These are phyloP conservation scores for Halcyon leucocephala DNA, from an alignment of 2,797 vertebrate species.

Conservation along the genomic window DNA sequence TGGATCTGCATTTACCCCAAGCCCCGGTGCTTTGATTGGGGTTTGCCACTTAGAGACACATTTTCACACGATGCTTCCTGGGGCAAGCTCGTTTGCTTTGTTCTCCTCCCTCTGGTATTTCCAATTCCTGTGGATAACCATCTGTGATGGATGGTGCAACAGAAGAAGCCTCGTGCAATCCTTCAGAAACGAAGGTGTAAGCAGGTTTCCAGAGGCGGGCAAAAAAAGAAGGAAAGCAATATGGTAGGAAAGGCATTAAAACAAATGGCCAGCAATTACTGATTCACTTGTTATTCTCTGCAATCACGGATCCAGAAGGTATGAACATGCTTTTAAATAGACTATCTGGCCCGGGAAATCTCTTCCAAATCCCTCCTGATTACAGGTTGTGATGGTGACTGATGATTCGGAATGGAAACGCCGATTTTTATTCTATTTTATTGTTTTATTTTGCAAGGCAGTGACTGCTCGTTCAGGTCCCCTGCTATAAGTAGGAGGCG, in stretches of 20 bases:
- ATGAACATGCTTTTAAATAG: neutral
- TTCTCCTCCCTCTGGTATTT: neutral
- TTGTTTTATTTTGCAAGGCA: neutral
- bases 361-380: neutral
- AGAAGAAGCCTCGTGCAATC: neutral
- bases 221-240: neutral
- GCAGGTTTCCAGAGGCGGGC: neutral
- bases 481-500: neutral
- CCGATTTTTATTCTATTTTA: neutral
- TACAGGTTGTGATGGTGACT: neutral
- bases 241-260: neutral
- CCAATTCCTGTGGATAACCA: neutral
- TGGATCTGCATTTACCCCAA: neutral
- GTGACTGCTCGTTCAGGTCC: neutral
- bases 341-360: neutral
- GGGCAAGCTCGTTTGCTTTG: neutral
- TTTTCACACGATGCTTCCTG: neutral
- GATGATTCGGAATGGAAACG: neutral
- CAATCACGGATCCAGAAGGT: neutral
- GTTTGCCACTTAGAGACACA: neutral
- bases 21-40: neutral
- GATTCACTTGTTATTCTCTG: neutral
- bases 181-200: neutral
- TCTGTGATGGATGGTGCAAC: neutral
- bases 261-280: neutral